These are phyloP conservation scores for Spea hammondii DNA, from an alignment of 2,797 vertebrate genomes.

Conservation along the genomic window DNA sequence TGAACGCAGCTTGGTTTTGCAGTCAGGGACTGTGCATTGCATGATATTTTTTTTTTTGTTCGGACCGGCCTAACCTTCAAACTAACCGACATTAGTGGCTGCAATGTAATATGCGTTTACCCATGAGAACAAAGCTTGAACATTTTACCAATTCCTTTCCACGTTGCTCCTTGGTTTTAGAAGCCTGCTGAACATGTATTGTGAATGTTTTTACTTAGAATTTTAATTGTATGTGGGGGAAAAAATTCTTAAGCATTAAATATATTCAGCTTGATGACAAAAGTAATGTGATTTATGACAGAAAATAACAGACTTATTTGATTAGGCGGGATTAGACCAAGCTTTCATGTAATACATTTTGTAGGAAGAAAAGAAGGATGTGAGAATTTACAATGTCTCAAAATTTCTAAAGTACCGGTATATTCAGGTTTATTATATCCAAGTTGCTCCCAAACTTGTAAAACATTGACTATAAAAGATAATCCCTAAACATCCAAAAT, in stretches of 20 bases:
- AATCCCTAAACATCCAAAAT: slow-evolving; percentile 21
- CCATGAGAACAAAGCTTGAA: slow-evolving; percentile 4
- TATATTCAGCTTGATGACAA: too few relatives aligned
- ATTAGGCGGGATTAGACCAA: too few relatives aligned
- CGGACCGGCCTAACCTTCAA: slow-evolving; percentile 36
- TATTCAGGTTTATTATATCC: not conserved
- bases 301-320: too few relatives aligned
- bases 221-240: not conserved
- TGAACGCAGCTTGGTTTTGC: slow-evolving; percentile 43
- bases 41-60: slow-evolving; percentile 32
- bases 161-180: slow-evolving; percentile 6
- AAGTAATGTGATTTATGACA: too few relatives aligned
- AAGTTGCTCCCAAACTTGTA: not conserved
- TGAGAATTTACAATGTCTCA: too few relatives aligned
- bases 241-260: too few relatives aligned
- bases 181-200: slow-evolving; percentile 23
- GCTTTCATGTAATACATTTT: too few relatives aligned
- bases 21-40: slow-evolving; percentile 37
- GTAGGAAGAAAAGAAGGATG: too few relatives aligned
- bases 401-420: too few relatives aligned
- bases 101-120: slow-evolving; percentile 29
- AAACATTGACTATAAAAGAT: not conserved
- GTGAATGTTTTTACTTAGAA: slow-evolving; percentile 20
- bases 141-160: not conserved
- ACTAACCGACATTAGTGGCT: slow-evolving; percentile 42